A percentile compares a stretch with the other conserved stretches of the same genome.
Evolutionary conservation across 2,797 vertebrate genomes (phyloP).

Genomic region (Pseudochaenichthys georgianus): DNA sequence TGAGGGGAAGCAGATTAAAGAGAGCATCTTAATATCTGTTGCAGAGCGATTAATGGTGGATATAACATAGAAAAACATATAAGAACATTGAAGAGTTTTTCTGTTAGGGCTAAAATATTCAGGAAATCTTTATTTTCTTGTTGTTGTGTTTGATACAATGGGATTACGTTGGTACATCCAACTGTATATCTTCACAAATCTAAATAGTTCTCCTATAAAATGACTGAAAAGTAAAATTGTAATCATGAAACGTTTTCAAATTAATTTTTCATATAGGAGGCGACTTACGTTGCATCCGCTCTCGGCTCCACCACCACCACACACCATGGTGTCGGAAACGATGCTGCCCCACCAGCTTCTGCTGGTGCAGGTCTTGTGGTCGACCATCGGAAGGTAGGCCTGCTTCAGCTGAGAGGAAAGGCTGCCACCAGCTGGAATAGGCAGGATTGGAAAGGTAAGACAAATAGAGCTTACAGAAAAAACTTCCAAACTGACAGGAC

Average conservation of each 20-base stretch:
- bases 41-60: not conserved
- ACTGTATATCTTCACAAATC: too few species aligned
- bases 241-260: too few species aligned
- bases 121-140: too few species aligned
- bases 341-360: slow-evolving; percentile 86
- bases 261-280: too few species aligned
- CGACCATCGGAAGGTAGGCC: slow-evolving; percentile 86
- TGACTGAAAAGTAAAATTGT: not conserved
- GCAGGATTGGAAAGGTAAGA: not conserved
- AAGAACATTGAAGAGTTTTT: too few species aligned
- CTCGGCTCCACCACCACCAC: slow-evolving; percentile 82
- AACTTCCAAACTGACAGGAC: not conserved
- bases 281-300: slow-evolving; percentile 88
- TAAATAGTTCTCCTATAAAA: not conserved
- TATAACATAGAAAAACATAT: not conserved
- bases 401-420: slow-evolving; percentile 83
- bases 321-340: slow-evolving; percentile 87
- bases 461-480: not conserved
- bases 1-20: slow-evolving; percentile 39
- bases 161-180: too few species aligned
- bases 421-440: slow-evolving; percentile 81
- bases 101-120: too few species aligned
- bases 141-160: too few species aligned
- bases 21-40: not conserved
- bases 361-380: slow-evolving; percentile 80